Percentiles rank a stretch among this genome's conserved stretches.
Conservation (phyloP, 92 coral and sea anemone genomes). For the Bergia puertoricense region DNA sequence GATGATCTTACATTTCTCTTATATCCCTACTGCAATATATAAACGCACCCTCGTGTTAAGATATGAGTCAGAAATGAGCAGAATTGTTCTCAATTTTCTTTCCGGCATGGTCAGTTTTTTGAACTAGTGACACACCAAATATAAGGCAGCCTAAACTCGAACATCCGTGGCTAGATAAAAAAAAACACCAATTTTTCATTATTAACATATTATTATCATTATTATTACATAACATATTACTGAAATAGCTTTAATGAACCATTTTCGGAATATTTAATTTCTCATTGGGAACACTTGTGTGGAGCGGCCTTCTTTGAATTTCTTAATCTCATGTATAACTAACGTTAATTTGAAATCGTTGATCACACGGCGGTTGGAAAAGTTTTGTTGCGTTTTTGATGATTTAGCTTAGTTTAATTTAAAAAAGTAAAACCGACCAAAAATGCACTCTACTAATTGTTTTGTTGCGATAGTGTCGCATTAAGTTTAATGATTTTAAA, state of each 20-base stretch:
- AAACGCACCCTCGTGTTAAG: neutral
- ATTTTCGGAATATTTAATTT: neutral
- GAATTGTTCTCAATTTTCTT: neutral
- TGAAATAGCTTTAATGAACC: neutral
- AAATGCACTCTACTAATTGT: neutral
- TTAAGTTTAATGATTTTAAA: too few relatives aligned
- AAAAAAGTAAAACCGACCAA: neutral
- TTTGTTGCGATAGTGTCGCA: neutral
- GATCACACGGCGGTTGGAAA: neutral
- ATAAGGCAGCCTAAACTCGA: neutral
- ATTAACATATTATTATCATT: too few relatives aligned
- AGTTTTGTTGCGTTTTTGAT: neutral
- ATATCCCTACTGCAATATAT: neutral
- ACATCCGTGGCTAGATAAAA: neutral
- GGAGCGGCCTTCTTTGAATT: constrained; percentile 1
- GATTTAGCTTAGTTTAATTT: neutral
- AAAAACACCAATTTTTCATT: too few relatives aligned
- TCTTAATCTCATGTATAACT: neutral
- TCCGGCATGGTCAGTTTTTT: neutral
- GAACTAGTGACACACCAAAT: neutral
- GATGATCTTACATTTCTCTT: neutral
- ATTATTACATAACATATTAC: too few relatives aligned
- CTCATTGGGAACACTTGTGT: neutral
- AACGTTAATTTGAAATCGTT: neutral
- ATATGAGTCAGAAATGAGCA: too few relatives aligned